phyloP scores from a whole-genome alignment of 1,140 invertebrate species.

The Belonocnema kinseyi region DNA sequence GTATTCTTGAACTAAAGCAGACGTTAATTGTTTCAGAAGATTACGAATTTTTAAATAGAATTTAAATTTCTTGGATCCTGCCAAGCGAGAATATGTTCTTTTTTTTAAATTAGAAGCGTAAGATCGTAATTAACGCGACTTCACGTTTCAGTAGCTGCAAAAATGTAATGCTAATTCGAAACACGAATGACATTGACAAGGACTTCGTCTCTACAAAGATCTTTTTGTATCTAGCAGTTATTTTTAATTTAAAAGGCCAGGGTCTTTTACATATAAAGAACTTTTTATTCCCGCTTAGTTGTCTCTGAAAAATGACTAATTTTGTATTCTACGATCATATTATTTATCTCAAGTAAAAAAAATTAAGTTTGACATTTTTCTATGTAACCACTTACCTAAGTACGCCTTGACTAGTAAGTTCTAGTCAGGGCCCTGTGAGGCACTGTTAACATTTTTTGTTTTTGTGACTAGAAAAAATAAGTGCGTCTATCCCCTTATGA shows the following conservation, averaged over 20 bases:
- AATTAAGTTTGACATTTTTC: too few relatives aligned
- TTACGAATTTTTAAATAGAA: too few relatives aligned
- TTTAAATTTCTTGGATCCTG: slow-evolving; percentile 1
- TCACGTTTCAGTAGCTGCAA: slow-evolving; percentile 3
- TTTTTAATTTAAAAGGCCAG: slow-evolving; percentile 12
- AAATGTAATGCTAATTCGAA: slow-evolving; percentile 23
- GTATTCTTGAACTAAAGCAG: too few relatives aligned
- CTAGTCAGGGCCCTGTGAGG: too few relatives aligned
- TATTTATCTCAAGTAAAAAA: too few relatives aligned
- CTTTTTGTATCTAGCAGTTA: slow-evolving; percentile 20
- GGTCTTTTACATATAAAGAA: not conserved
- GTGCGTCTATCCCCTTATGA: too few relatives aligned
- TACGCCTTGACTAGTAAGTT: too few relatives aligned
- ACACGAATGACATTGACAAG: slow-evolving; percentile 17
- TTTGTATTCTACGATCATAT: too few relatives aligned
- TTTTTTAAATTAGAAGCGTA: not conserved
- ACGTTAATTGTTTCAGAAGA: too few relatives aligned
- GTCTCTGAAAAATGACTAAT: not conserved
- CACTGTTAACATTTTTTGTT: too few relatives aligned
- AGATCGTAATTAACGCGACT: slow-evolving; percentile 18
- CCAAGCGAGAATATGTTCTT: not conserved
- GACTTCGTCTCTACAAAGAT: slow-evolving; percentile 15
- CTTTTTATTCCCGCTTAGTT: slow-evolving; percentile 1
- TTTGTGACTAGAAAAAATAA: too few relatives aligned
- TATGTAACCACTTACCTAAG: too few relatives aligned